Conservation (phyloP, 1,140 invertebrate species). For the Bombus affinis region DNA sequence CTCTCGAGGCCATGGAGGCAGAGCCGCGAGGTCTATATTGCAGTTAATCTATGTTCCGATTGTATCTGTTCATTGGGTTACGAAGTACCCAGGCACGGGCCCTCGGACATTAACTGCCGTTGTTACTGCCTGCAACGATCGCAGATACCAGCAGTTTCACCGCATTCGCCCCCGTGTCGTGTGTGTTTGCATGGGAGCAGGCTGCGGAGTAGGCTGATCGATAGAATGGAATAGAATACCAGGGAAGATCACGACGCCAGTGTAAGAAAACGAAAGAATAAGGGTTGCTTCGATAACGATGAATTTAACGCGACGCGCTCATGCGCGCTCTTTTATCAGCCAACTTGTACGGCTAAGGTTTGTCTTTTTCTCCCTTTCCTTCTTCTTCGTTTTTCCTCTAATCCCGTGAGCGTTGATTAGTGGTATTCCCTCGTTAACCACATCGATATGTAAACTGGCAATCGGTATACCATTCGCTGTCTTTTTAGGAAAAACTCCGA, state of each 20-base stretch:
- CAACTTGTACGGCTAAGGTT: not conserved
- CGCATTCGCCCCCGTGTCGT: constrained; percentile 71
- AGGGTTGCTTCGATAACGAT: constrained; percentile 50
- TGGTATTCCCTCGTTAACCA: constrained; percentile 27
- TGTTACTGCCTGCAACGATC: constrained; percentile 80
- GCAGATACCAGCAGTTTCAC: constrained; percentile 78
- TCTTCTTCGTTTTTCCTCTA: not conserved
- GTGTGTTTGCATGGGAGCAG: constrained; percentile 75
- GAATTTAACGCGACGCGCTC: constrained; percentile 48
- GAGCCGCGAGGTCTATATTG: constrained; percentile 80
- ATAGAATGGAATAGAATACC: constrained; percentile 75
- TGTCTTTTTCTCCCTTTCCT: not conserved
- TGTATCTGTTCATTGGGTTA: constrained; percentile 81
- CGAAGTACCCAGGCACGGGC: constrained; percentile 76
- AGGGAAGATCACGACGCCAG: constrained; percentile 70
- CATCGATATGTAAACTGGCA: constrained; percentile 31
- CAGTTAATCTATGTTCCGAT: constrained; percentile 81
- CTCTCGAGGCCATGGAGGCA: constrained; percentile 47
- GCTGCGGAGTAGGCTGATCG: constrained; percentile 71
- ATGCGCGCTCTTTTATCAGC: constrained; percentile 4
- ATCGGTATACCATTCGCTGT: not conserved
- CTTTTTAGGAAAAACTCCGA: not conserved
- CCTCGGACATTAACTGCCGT: constrained; percentile 81
- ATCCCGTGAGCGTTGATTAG: constrained; percentile 14
- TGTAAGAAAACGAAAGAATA: constrained; percentile 53